A percentile compares a stretch with the other conserved stretches of the same genome.
These are phyloP conservation scores for Rhagoletis zephyria DNA, from an alignment of 1,140 invertebrate species.

Conservation along the genomic window DNA sequence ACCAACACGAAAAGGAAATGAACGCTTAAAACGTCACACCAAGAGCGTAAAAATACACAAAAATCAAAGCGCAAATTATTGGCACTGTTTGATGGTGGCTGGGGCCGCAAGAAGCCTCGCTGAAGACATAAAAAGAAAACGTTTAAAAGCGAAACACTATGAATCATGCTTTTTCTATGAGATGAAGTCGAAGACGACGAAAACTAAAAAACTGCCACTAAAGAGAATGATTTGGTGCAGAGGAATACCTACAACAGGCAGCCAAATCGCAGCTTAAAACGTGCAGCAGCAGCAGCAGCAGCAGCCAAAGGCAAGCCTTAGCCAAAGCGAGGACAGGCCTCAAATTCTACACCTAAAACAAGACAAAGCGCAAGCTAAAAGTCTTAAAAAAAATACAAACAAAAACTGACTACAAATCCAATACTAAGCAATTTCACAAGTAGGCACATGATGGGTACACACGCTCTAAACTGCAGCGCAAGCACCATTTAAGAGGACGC, in stretches of 20 bases:
- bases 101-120: neutral
- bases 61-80: constrained; percentile 33
- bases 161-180: constrained; percentile 49
- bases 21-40: constrained; percentile 48
- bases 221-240: constrained; percentile 2
- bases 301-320: constrained; percentile 42
- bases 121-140: constrained; percentile 8
- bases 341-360: constrained; percentile 46
- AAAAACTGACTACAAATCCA: constrained; percentile 5
- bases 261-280: neutral
- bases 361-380: neutral
- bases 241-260: constrained; percentile 20
- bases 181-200: neutral
- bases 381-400: neutral
- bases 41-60: constrained; percentile 43
- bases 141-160: neutral
- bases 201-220: neutral
- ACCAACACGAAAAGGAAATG: constrained; percentile 6
- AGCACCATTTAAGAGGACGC: constrained; percentile 49
- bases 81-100: neutral
- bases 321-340: constrained; percentile 5
- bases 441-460: constrained; percentile 49
- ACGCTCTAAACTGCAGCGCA: constrained; percentile 49
- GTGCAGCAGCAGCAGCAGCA: constrained; percentile 4
- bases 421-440: constrained; percentile 48